phyloP scores from a whole-genome alignment of 92 coral and sea anemone genomes.

The Anthopleura xanthogrammica region DNA sequence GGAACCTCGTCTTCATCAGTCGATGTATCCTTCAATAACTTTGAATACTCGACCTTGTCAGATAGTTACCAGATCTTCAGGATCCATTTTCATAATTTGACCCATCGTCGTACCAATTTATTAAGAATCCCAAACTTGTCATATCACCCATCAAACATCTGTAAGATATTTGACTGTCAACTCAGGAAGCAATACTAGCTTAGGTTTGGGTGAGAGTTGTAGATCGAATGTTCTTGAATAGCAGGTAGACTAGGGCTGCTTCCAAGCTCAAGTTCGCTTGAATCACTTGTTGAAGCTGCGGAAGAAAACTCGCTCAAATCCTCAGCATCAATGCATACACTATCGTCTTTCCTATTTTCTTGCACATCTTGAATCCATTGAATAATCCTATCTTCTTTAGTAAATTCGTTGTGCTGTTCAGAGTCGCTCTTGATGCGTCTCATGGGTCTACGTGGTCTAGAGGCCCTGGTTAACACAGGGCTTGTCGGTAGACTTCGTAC shows the following conservation, averaged over 20 bases:
- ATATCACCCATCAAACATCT: neutral
- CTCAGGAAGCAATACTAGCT: neutral
- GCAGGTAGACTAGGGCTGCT: slow-evolving; percentile 23
- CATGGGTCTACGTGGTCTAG: slow-evolving; percentile 16
- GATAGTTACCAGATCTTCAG: neutral
- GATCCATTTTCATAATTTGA: neutral
- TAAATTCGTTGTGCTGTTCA: neutral
- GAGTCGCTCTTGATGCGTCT: slow-evolving; percentile 20
- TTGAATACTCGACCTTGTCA: neutral
- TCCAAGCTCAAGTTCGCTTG: slow-evolving; percentile 5
- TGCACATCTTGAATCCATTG: slow-evolving; percentile 53
- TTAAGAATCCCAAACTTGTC: neutral
- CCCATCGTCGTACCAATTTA: neutral
- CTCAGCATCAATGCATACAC: slow-evolving; percentile 7
- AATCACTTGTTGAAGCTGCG: slow-evolving; percentile 26
- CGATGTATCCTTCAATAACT: neutral
- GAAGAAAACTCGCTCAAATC: slow-evolving; percentile 11
- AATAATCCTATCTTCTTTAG: slow-evolving; percentile 50
- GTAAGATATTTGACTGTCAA: neutral
- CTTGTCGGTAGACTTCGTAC: slow-evolving; percentile 48
- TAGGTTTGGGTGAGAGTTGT: slow-evolving; percentile 4
- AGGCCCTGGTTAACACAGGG: slow-evolving; percentile 22
- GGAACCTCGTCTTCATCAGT: neutral
- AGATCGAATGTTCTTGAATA: slow-evolving; percentile 14
- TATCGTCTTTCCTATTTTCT: slow-evolving; percentile 15